These are phyloP conservation scores for Amblyopsis rosae DNA, from an alignment of 2,113 vertebrate species.

Conservation along the genomic window DNA sequence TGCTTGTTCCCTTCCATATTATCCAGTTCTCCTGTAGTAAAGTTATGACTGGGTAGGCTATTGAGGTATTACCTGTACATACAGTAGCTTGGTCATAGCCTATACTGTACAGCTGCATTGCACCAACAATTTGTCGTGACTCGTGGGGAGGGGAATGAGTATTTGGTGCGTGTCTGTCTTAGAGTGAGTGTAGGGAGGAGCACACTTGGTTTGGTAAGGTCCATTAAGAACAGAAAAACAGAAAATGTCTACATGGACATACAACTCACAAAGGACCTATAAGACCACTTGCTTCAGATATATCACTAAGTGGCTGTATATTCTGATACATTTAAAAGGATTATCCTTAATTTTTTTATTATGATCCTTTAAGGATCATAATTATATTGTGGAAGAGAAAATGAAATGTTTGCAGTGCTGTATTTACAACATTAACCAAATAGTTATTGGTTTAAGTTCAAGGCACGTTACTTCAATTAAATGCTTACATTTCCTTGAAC, in stretches of 20 bases:
- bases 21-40: constrained; percentile 6
- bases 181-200: constrained; percentile 1
- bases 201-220: not conserved
- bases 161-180: not conserved
- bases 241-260: not conserved
- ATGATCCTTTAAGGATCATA: not conserved
- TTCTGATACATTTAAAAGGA: too few relatives aligned
- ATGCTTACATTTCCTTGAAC: too few relatives aligned
- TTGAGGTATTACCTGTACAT: constrained; percentile 15
- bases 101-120: constrained; percentile 47
- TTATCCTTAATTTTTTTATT: too few relatives aligned
- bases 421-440: too few relatives aligned
- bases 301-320: not conserved
- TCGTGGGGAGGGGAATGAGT: constrained; percentile 1
- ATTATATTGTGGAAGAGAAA: not conserved
- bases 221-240: too few relatives aligned
- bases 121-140: constrained; percentile 57
- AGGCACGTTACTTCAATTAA: too few relatives aligned
- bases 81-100: not conserved
- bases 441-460: too few relatives aligned
- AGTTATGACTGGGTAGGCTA: not conserved
- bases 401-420: not conserved
- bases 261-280: too few relatives aligned
- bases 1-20: not conserved
- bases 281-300: too few relatives aligned